Conservation (phyloP, 1,140 invertebrate genomes). For the Aporrectodea caliginosa region DNA sequence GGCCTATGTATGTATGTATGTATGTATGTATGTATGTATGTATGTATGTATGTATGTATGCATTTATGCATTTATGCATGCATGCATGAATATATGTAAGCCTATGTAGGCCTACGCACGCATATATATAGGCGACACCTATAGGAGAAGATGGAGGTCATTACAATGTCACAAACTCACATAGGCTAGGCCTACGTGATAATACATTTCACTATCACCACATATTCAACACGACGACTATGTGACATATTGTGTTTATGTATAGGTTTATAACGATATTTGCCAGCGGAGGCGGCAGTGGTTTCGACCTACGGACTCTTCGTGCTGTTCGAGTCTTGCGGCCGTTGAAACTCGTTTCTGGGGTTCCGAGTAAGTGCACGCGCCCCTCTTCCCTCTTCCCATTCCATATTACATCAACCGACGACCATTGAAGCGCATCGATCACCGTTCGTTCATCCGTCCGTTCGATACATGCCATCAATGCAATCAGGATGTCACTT, state of each 20-base stretch:
- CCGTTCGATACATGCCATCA: too few relatives aligned
- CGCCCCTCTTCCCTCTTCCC: too few relatives aligned
- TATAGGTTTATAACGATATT: constrained; percentile 52
- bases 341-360: constrained; percentile 99
- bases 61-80: background rate
- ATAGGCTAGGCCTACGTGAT: too few relatives aligned
- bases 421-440: too few relatives aligned
- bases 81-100: background rate
- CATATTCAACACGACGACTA: too few relatives aligned
- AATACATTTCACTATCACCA: too few relatives aligned
- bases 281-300: constrained; percentile 35
- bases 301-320: constrained; percentile 93
- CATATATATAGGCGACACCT: background rate
- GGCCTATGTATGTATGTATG: background rate
- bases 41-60: background rate
- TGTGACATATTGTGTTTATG: too few relatives aligned
- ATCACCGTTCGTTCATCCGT: too few relatives aligned
- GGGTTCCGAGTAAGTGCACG: constrained; percentile 99
- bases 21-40: background rate
- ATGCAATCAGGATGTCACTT: too few relatives aligned
- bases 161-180: too few relatives aligned
- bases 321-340: constrained; percentile 98
- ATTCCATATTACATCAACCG: too few relatives aligned
- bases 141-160: too few relatives aligned
- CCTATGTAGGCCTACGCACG: background rate